A percentile compares a stretch with the other conserved stretches of the same genome.
phyloP scores from a whole-genome alignment of 2,113 vertebrate genomes.

The Lates calcarifer region DNA sequence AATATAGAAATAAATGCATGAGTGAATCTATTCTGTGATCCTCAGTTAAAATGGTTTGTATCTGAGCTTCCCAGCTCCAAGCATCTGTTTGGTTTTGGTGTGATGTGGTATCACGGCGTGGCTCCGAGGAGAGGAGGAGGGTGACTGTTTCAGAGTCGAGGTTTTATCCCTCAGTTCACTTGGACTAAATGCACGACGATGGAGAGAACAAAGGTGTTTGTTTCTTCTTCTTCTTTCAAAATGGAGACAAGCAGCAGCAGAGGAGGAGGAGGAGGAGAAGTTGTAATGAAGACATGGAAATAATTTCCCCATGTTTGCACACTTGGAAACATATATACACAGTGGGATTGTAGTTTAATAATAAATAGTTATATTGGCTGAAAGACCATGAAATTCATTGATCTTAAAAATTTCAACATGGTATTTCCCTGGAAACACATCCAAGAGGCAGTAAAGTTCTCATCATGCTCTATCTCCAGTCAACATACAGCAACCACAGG shows the following conservation, averaged over 20 bases:
- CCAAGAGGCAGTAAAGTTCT: no score
- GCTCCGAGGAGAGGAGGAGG: constrained; percentile 1
- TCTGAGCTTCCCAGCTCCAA: not conserved
- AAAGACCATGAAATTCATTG: not conserved
- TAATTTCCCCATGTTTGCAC: no score
- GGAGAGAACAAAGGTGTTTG: constrained; percentile 22
- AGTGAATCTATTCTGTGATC: not conserved
- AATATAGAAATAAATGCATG: not conserved
- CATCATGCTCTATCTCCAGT: not conserved
- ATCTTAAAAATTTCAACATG: not conserved
- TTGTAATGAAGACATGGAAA: no score
- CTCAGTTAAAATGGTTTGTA: not conserved
- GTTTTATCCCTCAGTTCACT: constrained; percentile 23
- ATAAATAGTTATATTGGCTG: no score
- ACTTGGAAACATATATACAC: no score
- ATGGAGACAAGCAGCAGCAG: not conserved
- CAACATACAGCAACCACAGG: no score
- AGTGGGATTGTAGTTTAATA: no score
- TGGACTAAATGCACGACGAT: constrained; percentile 7
- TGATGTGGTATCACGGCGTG: not conserved
- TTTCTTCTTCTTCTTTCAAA: not conserved
- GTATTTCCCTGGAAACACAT: not conserved
- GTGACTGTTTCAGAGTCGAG: constrained; percentile 2
- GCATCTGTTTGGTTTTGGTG: not conserved
- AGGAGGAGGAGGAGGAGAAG: not conserved